Percentiles rank a stretch among this genome's conserved stretches.
These are phyloP conservation scores for Liodrosophila aerea DNA, from an alignment of 2,888 invertebrate genomes.

Conservation along the genomic window DNA sequence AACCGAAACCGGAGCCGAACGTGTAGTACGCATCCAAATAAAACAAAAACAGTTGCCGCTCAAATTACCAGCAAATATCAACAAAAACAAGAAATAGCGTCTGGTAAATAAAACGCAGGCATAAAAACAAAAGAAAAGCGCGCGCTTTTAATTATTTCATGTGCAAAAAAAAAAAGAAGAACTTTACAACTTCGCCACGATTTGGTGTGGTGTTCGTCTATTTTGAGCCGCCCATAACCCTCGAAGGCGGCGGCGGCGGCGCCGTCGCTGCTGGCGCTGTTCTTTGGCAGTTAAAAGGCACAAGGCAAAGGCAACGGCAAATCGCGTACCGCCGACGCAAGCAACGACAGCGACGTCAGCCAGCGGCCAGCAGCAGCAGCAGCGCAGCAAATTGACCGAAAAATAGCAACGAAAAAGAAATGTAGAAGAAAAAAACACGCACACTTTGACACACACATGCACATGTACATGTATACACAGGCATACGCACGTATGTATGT, in stretches of 20 bases:
- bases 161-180: constrained; percentile 23
- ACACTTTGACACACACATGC: constrained; percentile 48
- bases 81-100: constrained; percentile 31
- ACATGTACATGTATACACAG: constrained; percentile 21
- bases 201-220: constrained; percentile 14
- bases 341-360: constrained; percentile 41
- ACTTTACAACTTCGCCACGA: constrained; percentile 24
- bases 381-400: constrained; percentile 52
- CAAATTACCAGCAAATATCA: constrained; percentile 42
- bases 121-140: constrained; percentile 33
- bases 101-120: constrained; percentile 27
- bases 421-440: constrained; percentile 60
- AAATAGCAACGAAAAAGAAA: constrained; percentile 50
- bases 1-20: constrained; percentile 14
- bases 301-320: too few species aligned
- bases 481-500: constrained; percentile 42
- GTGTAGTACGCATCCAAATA: constrained; percentile 20
- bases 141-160: constrained; percentile 42
- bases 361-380: constrained; percentile 54
- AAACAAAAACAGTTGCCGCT: constrained; percentile 37
- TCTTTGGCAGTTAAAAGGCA: constrained; percentile 24
- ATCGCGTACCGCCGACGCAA: constrained; percentile 46
- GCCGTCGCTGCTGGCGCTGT: constrained; percentile 16
- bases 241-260: constrained; percentile 20
- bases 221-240: constrained; percentile 37